Evolutionary conservation across 2,113 vertebrate species (phyloP), one percentile per base, ranked within the genome.

Genomic region (Hassar affinis): DNA sequence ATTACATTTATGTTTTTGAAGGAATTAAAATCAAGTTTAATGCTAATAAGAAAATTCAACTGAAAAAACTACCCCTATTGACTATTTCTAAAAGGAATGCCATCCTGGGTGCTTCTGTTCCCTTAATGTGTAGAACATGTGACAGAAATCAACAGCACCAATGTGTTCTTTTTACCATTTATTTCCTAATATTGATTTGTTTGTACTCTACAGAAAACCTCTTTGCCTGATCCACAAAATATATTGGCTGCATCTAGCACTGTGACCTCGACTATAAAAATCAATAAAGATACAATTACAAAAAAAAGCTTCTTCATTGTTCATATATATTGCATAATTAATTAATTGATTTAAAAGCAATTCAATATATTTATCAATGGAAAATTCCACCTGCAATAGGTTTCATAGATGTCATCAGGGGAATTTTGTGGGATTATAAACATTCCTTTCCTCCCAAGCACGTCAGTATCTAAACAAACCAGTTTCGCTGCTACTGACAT

Each of bases 401-500:
- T 59, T 61, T 5, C 12, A 45, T 14, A 35, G 30, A 6, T 61
- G 15, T 17, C 81, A 74, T 64, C n/a, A 22, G 38, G 15, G 59
- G 69, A 83, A 76, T 87, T 76, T 61, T 30, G 33, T 49, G 64
- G 11, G 10, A 18, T 27, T 12, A 9, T 45, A 2, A 51, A 71
- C 47, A 7, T 82, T 75, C 12, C n/a, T 57, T 84, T 77, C 77
- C 64, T 49, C 54, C 59, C 5, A 51, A 25, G 45, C 56, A 6
- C 61, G 11, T 12, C 12, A 61, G 33, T 64, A 78, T 10, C 25
- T 54, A 62, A 33, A 57, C 27, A 68, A 88, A 86, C 84, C 64
- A 57, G 84, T 86, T 86, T 61, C 47, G 49, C 83, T 54, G 14
- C 87, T 64, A 10, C 17, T 30, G 18, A 12, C 69, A 84, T 17